A percentile compares a stretch with the other conserved stretches of the same genome.
Evolutionary conservation across 2,797 vertebrate genomes (phyloP).

Genomic region (Semaprochilodus insignis): DNA sequence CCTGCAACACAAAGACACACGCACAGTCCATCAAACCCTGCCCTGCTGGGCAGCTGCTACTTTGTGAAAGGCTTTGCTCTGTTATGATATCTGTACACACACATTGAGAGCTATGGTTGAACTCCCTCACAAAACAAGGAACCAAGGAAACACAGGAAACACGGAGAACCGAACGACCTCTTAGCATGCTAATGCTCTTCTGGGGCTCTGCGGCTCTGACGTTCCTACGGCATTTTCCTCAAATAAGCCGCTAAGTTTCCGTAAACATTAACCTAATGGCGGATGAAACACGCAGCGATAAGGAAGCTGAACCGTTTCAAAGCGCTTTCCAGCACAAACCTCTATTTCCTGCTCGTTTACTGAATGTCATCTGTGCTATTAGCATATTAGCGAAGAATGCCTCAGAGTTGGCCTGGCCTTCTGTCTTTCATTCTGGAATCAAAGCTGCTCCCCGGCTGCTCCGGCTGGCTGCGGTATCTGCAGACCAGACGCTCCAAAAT

Average conservation of each 20-base stretch:
- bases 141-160: too few relatives aligned
- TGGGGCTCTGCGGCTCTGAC: slow-evolving; percentile 1
- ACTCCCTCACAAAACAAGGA: too few relatives aligned
- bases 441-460: slow-evolving; percentile 47
- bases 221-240: background rate
- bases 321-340: slow-evolving; percentile 33
- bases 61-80: too few relatives aligned
- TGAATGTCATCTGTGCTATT: slow-evolving; percentile 37
- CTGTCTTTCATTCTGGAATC: slow-evolving; percentile 57
- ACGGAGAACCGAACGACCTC: background rate
- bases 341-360: slow-evolving; percentile 45
- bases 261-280: slow-evolving; percentile 33
- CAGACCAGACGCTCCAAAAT: slow-evolving; percentile 55
- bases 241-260: slow-evolving; percentile 36
- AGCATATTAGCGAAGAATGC: slow-evolving; percentile 32
- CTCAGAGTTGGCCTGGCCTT: slow-evolving; percentile 2
- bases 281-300: slow-evolving; percentile 20
- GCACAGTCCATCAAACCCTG: background rate
- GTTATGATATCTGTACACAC: too few relatives aligned
- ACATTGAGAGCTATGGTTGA: too few relatives aligned
- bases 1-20: slow-evolving; percentile 73
- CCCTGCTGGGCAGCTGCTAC: too few relatives aligned
- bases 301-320: slow-evolving; percentile 3
- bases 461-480: slow-evolving; percentile 52
- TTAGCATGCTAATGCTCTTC: background rate